A percentile compares a stretch with the other conserved stretches of the same genome.
Conservation (phyloP, 2,888 invertebrate species). For the Eupithecia abbreviata region DNA sequence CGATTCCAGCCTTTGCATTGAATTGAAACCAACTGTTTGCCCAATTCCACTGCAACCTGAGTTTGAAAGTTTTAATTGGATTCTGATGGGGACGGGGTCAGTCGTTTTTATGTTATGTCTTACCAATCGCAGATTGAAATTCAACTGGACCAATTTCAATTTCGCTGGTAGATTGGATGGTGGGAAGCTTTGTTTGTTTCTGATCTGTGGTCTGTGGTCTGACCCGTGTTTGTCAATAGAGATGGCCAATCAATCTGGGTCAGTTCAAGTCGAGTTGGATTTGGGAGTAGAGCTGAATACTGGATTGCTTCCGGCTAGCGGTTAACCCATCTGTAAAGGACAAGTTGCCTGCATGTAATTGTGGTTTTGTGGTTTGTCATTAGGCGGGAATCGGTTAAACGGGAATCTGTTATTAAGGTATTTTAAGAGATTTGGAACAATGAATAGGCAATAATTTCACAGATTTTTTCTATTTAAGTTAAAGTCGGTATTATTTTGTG, state of each 20-base stretch:
- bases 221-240: constrained; percentile 12
- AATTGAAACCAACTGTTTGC: constrained; percentile 23
- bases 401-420: background rate
- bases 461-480: no score
- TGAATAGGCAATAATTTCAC: background rate
- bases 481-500: no score
- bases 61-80: constrained; percentile 44
- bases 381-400: background rate
- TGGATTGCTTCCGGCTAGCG: background rate
- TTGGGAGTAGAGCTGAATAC: background rate
- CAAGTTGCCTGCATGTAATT: background rate
- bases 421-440: background rate
- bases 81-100: constrained; percentile 31
- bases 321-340: background rate
- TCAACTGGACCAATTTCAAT: constrained; percentile 30
- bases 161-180: constrained; percentile 29
- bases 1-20: constrained; percentile 7
- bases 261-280: background rate
- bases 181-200: constrained; percentile 23
- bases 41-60: constrained; percentile 26
- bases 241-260: constrained; percentile 12
- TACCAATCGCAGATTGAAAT: constrained; percentile 30
- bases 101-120: constrained; percentile 29
- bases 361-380: background rate
- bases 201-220: constrained; percentile 25